Evolutionary conservation across 2,797 vertebrate species (phyloP), one percentile per base, ranked within the genome.

Genomic region (Peromyscus attwateri): DNA sequence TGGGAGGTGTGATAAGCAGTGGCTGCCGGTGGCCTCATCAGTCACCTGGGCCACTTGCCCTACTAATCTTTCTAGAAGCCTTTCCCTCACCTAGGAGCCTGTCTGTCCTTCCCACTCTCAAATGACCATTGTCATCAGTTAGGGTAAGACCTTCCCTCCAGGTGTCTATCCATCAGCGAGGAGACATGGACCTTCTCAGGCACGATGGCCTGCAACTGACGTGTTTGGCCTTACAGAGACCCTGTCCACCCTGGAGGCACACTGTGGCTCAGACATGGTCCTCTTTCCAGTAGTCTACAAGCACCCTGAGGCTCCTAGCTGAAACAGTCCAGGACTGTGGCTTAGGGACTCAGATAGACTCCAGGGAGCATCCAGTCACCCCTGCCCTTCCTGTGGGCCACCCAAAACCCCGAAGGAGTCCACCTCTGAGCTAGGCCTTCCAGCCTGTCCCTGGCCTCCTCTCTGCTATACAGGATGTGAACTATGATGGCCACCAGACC

Each of bases 381-480:
- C 46, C n/a, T 87, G 2, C 60, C 66, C 85, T 95, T 95, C 81
- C 93, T 34, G 2, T 17, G 2, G 57, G 43, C 3, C 46, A 0
- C 55, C 60, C 60, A 29, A 37, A 21, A 73, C 77, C 29, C 64
- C 11, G 3, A 0, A 0, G 57, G 82, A 95, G 46, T 92, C 95
- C 82, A 81, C 29, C 1, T 57, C 0, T 1, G 68, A 49, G 70
- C 73, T 91, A 71, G 91, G 9, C 87, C 83, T 77, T 79, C 52
- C 2, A 49, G 88, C 40, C 62, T 90, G 92, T 96, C 79, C 95
- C 95, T 79, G 89, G 73, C 75, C 91, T 31, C 62, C 49, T 29
- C 77, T 90, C 81, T 1, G 12, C 25, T 55, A 8, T 1, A 91
- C 96, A 91, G 96, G 96, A 91, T 93, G 62, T 75, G 81, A 94